phyloP scores from a whole-genome alignment of 2,888 invertebrate genomes.

The Chrysotoxum bicinctum region DNA sequence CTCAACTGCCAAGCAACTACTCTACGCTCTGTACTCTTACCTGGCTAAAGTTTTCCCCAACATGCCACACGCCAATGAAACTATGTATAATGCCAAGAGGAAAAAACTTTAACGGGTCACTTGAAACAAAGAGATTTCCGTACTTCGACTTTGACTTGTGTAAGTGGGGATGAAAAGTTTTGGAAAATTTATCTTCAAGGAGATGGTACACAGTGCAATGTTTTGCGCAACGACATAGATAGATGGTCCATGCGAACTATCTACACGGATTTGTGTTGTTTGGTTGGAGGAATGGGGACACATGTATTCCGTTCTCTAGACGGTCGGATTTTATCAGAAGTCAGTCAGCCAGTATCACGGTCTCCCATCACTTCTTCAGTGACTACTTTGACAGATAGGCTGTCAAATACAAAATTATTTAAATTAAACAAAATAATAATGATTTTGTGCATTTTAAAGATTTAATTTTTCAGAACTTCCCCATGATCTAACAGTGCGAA shows the following conservation, averaged over 20 bases:
- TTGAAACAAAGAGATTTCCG: constrained; percentile 40
- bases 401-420: too few relatives aligned
- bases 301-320: background rate
- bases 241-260: constrained; percentile 45
- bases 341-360: too few relatives aligned
- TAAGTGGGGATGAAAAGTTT: background rate
- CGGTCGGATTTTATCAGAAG: background rate
- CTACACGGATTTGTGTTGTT: constrained; percentile 33
- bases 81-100: background rate
- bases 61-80: background rate
- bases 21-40: background rate
- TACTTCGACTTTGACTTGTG: constrained; percentile 15
- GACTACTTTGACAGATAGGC: too few relatives aligned
- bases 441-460: too few relatives aligned
- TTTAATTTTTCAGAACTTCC: too few relatives aligned
- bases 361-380: too few relatives aligned
- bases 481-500: too few relatives aligned
- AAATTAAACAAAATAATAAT: too few relatives aligned
- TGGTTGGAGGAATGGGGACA: background rate
- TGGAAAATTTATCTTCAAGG: constrained; percentile 42
- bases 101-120: constrained; percentile 45
- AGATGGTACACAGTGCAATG: constrained; percentile 22
- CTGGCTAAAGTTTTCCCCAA: constrained; percentile 38
- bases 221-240: constrained; percentile 57
- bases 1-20: background rate